These are phyloP conservation scores for Atrichornis clamosus DNA, from an alignment of 2,113 vertebrate genomes.

Conservation along the genomic window DNA sequence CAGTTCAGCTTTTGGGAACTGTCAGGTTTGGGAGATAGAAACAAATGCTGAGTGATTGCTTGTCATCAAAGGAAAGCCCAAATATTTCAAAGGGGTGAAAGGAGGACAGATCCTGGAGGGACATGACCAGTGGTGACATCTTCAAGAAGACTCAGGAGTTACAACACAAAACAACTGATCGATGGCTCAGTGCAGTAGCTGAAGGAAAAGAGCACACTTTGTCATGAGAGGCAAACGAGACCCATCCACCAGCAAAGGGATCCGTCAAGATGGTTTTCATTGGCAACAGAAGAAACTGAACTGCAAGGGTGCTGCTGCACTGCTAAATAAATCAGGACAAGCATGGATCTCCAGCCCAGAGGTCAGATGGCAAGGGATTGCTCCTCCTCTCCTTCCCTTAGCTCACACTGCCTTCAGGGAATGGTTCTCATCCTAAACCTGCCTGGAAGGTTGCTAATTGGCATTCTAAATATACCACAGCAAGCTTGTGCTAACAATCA, in stretches of 20 bases:
- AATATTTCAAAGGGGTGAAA: neutral
- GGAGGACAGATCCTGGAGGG: neutral
- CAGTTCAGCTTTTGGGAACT: neutral
- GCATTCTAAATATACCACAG: neutral
- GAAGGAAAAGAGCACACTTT: neutral
- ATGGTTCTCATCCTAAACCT: neutral
- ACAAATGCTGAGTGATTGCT: neutral
- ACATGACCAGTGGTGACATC: neutral
- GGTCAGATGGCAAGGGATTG: neutral
- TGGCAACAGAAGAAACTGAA: neutral
- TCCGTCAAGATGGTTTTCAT: neutral
- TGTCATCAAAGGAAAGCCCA: neutral
- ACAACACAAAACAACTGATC: neutral
- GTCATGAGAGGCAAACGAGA: neutral
- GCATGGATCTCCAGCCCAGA: neutral
- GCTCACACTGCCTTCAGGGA: neutral
- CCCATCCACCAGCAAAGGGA: neutral
- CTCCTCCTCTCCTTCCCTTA: neutral
- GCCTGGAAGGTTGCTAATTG: neutral
- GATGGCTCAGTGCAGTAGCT: neutral
- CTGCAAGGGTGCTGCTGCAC: neutral
- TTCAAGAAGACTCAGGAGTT: neutral
- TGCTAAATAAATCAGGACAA: neutral
- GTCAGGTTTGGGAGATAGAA: neutral
- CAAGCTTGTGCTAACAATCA: neutral